A percentile compares a stretch with the other conserved stretches of the same genome.
phyloP scores from a whole-genome alignment of 2,797 vertebrate species.

The Sandelia bainsii region DNA sequence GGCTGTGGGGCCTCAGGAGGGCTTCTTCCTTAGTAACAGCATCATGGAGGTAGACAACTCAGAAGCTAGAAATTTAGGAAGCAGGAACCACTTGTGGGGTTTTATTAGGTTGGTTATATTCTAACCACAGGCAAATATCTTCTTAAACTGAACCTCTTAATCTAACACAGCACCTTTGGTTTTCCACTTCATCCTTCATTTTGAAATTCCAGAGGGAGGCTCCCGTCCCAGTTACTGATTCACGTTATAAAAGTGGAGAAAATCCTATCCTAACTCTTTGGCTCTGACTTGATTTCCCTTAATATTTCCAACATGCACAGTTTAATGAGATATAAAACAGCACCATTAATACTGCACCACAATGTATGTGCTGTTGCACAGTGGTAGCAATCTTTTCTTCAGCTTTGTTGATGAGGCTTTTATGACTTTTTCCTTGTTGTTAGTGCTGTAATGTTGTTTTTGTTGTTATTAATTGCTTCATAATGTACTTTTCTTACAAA shows the following conservation, averaged over 20 bases:
- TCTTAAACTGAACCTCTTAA: constrained; percentile 18
- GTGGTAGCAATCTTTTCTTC: constrained; percentile 9
- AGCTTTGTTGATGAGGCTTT: constrained; percentile 14
- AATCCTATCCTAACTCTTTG: constrained; percentile 1
- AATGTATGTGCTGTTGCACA: background rate
- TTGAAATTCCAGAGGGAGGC: constrained; percentile 5
- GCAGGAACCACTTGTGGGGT: constrained; percentile 5
- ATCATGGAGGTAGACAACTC: constrained; percentile 38
- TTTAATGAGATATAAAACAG: constrained; percentile 32
- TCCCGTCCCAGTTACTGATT: constrained; percentile 23
- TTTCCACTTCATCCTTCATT: constrained; percentile 25
- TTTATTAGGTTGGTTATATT: constrained; percentile 24
- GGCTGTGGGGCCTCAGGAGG: constrained; percentile 40
- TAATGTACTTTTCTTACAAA: constrained; percentile 32
- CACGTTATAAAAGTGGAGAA: constrained; percentile 17
- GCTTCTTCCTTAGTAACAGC: constrained; percentile 33
- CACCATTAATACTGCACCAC: background rate
- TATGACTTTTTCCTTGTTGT: constrained; percentile 23
- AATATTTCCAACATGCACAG: background rate
- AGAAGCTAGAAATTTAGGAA: constrained; percentile 34
- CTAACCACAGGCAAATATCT: constrained; percentile 25
- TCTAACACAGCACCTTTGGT: constrained; percentile 1
- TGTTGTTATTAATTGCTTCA: constrained; percentile 35
- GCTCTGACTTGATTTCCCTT: constrained; percentile 3
- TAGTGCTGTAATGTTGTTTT: background rate